These are phyloP conservation scores for Nasonia vitripennis DNA, from an alignment of 1,140 invertebrate genomes.

Conservation along the genomic window DNA sequence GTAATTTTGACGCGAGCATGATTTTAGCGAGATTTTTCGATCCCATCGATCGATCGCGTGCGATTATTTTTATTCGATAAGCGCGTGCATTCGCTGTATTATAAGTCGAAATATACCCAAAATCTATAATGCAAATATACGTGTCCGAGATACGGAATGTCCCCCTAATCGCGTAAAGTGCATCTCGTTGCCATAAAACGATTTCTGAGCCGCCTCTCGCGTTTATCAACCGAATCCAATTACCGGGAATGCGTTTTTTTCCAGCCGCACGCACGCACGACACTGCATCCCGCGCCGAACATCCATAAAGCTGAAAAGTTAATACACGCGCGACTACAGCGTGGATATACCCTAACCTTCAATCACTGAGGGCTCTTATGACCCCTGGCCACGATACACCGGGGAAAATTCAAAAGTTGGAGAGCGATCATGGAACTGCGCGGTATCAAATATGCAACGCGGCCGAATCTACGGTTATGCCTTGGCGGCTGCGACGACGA, in stretches of 20 bases:
- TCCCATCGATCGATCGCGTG: background rate
- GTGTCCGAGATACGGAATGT: no score
- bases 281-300: slow-evolving; percentile 44
- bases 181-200: no score
- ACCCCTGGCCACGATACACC: slow-evolving; percentile 70
- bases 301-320: slow-evolving; percentile 74
- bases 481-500: slow-evolving; percentile 51
- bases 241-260: no score
- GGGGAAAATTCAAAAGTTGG: slow-evolving; percentile 68
- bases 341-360: slow-evolving; percentile 70
- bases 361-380: slow-evolving; percentile 74
- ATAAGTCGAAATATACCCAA: no score
- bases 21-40: background rate
- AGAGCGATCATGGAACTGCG: slow-evolving; percentile 69
- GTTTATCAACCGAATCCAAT: background rate
- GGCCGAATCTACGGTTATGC: slow-evolving; percentile 74
- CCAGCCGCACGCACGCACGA: no score
- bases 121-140: no score
- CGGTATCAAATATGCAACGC: slow-evolving; percentile 72
- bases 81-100: background rate
- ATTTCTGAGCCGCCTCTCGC: no score
- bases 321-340: slow-evolving; percentile 62
- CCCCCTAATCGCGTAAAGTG: no score
- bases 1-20: slow-evolving; percentile 11
- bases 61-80: background rate